Conservation (phyloP, 2,888 invertebrate species). For the Eremobia ochroleuca region DNA sequence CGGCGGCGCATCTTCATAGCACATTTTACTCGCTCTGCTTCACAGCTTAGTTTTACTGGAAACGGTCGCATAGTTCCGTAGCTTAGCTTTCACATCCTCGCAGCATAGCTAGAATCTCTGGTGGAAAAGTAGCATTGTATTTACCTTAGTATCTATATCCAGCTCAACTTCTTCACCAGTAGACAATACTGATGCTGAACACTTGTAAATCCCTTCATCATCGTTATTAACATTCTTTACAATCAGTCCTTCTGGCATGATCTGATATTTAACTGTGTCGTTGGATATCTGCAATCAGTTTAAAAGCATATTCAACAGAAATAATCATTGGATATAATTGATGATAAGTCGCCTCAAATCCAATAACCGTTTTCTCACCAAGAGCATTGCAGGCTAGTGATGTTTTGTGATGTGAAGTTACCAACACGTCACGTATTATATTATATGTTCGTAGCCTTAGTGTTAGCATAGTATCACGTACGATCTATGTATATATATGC, state of each 20-base stretch:
- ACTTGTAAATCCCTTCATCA: constrained; percentile 73
- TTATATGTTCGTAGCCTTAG: too few species aligned
- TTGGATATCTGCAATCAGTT: constrained; percentile 51
- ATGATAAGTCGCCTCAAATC: neutral
- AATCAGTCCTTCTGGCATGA: constrained; percentile 73
- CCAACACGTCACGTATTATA: too few species aligned
- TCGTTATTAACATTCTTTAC: constrained; percentile 68
- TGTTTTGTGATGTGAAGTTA: too few species aligned
- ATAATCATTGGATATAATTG: neutral
- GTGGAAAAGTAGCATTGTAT: neutral
- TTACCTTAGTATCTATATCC: constrained; percentile 70
- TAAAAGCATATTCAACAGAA: too few species aligned
- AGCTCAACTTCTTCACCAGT: constrained; percentile 71
- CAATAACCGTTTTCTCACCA: neutral
- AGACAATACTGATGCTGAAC: constrained; percentile 68
- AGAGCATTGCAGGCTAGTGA: neutral
- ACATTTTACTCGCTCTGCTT: too few species aligned
- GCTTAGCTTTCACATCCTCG: too few species aligned
- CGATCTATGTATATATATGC: too few species aligned
- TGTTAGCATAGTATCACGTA: too few species aligned
- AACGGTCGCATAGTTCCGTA: too few species aligned
- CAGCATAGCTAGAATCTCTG: too few species aligned
- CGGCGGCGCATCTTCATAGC: too few species aligned
- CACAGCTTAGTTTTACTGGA: too few species aligned
- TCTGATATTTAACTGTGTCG: constrained; percentile 76